These are phyloP conservation scores for Pterophyllum scalare DNA, from an alignment of 2,113 vertebrate genomes.

Conservation along the genomic window DNA sequence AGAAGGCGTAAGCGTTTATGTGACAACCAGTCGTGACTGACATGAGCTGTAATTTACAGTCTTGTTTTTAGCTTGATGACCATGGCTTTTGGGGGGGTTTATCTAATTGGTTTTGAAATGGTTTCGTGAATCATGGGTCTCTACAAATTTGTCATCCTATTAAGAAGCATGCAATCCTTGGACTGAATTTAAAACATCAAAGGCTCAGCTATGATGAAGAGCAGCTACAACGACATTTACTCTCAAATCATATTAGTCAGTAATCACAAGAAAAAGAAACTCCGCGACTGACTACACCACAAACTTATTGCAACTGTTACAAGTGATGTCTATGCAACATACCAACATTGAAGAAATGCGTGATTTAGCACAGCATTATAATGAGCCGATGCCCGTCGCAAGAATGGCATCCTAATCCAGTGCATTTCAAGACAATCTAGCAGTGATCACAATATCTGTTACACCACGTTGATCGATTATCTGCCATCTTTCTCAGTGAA, in stretches of 20 bases:
- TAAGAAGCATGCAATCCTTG: conserved; percentile 67
- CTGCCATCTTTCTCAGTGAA: background rate
- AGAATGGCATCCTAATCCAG: too few species aligned
- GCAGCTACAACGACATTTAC: conserved; percentile 55
- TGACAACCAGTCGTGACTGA: conserved; percentile 1
- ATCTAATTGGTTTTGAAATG: conserved; percentile 52
- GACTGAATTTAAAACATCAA: conserved; percentile 73
- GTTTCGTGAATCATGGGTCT: conserved; percentile 42
- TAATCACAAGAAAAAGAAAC: conserved; percentile 36
- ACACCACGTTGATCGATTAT: background rate
- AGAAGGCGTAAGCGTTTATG: conserved; percentile 34
- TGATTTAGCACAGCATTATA: background rate
- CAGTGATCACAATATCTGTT: background rate
- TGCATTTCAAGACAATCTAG: background rate
- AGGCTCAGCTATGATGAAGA: conserved; percentile 46
- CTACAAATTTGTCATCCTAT: conserved; percentile 56
- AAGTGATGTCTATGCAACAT: background rate
- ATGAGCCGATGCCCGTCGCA: background rate
- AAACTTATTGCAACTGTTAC: conserved; percentile 9
- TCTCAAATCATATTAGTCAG: conserved; percentile 66
- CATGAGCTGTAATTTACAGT: background rate
- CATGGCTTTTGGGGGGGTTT: conserved; percentile 24
- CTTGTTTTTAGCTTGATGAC: conserved; percentile 49
- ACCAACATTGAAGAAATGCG: background rate
- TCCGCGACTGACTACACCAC: conserved; percentile 5